Evolutionary conservation across 2,888 invertebrate genomes (phyloP), one percentile per base, ranked within the genome.

Genomic region (Meiosimyza decipiens): DNA sequence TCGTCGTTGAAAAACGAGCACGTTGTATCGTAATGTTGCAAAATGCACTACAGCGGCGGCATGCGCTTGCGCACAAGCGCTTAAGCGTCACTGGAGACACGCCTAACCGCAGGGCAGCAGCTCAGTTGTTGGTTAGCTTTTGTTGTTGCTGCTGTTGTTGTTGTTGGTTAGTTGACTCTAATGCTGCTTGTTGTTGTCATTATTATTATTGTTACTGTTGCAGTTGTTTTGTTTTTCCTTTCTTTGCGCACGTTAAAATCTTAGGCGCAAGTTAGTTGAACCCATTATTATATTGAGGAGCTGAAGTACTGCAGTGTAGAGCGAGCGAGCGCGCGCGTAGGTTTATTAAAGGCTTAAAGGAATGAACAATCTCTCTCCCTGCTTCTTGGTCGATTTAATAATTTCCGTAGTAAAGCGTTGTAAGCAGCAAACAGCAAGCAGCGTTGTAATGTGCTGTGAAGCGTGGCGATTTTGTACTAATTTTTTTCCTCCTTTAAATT

Each of bases 101-200:
- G 81, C 80, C 80, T 83, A 82, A 83, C 85, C 86, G 81, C 85
- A 84, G 81, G 86, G 77, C 77, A 77, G 74, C 74, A 73, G 75
- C 75, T 62, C 72, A 65, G 57, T 47, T 64, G 18, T 52, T 49
- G 47, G 57, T 54, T 64, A 65, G 59, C 33, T 59, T 7, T 59
- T 71, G 55, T 28, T 74, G 71, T 33, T 69, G 63, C n/a, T 67
- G 57, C 40, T 50, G 33, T 49, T 54, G 59, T 51, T 62, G 22
- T 22, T 59, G 63, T 71, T 62, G 52, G 68, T 59, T 50, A 9
- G 65, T 64, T 40, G 50, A 68, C 50, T 22, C 68, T 22, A 59
- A 59, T 68, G 57, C 15, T 71, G 59, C 22, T 16, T 40, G 63
- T 22, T 68, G 28, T 47, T 68, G 57, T 7, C 51, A 51, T 18